Evolutionary conservation across 2,797 vertebrate species (phyloP).

Genomic region (Pteropus rufus): DNA sequence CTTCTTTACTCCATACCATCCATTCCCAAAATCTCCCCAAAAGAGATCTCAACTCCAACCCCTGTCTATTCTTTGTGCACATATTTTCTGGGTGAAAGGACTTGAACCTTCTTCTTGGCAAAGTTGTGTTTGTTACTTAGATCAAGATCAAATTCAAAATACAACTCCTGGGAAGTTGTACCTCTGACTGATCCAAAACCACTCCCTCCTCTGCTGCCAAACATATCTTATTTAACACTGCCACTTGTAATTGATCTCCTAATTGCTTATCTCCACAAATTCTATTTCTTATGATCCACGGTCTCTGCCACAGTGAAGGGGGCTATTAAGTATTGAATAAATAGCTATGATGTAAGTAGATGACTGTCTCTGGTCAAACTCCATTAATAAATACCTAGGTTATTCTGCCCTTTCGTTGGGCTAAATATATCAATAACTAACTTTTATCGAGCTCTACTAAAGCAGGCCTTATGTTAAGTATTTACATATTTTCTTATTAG

Average conservation of each 20-base stretch:
- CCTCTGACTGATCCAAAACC: not conserved
- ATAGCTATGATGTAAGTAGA: not conserved
- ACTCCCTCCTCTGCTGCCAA: not conserved
- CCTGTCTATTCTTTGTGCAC: not conserved
- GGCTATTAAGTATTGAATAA: not conserved
- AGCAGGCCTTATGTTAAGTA: not conserved
- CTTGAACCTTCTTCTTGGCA: not conserved
- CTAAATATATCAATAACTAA: not conserved
- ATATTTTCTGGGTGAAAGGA: not conserved
- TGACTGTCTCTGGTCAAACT: not conserved
- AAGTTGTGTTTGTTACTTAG: not conserved
- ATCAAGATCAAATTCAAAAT: slow-evolving; percentile 32
- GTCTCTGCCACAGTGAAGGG: not conserved
- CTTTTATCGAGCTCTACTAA: not conserved
- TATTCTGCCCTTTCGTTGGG: not conserved
- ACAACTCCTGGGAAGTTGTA: not conserved
- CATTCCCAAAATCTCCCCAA: not conserved
- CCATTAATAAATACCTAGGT: not conserved
- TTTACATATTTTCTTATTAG: not conserved
- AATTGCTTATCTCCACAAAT: not conserved
- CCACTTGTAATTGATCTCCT: not conserved
- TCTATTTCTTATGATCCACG: not conserved
- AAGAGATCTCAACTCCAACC: not conserved
- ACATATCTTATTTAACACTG: not conserved
- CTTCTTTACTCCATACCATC: not conserved